These are phyloP conservation scores for Phacellophora camtschatica DNA, from an alignment of 30 jellyfish, hydroid and myxozoan genomes.

Conservation along the genomic window DNA sequence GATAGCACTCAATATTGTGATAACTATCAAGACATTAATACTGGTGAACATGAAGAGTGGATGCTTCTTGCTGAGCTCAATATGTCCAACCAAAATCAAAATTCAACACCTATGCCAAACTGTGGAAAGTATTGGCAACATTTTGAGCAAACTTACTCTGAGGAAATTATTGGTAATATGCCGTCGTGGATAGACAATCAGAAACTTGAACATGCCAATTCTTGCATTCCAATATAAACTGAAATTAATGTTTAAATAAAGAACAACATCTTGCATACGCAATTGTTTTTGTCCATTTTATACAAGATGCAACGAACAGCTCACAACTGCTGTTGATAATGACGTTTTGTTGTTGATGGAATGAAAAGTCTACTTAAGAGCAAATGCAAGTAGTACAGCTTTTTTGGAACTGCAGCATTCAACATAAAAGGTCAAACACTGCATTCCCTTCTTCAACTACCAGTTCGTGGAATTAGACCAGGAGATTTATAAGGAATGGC, in stretches of 20 bases:
- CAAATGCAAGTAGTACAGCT: not conserved
- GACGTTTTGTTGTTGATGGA: slow-evolving; percentile 9
- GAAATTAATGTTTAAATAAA: not conserved
- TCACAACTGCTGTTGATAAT: not conserved
- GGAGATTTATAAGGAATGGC: not conserved
- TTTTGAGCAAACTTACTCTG: not conserved
- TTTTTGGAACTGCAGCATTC: slow-evolving; percentile 23
- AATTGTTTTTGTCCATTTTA: not conserved
- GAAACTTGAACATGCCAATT: not conserved
- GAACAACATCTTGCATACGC: slow-evolving; percentile 16
- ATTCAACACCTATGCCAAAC: not conserved
- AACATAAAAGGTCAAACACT: slow-evolving; percentile 25
- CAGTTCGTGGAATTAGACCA: not conserved
- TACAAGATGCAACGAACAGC: not conserved
- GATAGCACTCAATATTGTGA: not conserved
- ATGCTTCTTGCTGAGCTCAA: not conserved
- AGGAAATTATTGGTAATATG: not conserved
- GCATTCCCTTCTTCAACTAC: slow-evolving; percentile 6
- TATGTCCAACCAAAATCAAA: not conserved
- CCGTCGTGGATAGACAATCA: not conserved
- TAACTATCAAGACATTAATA: not conserved
- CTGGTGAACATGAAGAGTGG: not conserved
- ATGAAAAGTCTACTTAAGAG: not conserved
- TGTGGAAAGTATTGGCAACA: not conserved
- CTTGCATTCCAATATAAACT: not conserved